These are phyloP conservation scores for Alviniconcha strummeri DNA, from an alignment of 2,888 invertebrate genomes.

Conservation along the genomic window DNA sequence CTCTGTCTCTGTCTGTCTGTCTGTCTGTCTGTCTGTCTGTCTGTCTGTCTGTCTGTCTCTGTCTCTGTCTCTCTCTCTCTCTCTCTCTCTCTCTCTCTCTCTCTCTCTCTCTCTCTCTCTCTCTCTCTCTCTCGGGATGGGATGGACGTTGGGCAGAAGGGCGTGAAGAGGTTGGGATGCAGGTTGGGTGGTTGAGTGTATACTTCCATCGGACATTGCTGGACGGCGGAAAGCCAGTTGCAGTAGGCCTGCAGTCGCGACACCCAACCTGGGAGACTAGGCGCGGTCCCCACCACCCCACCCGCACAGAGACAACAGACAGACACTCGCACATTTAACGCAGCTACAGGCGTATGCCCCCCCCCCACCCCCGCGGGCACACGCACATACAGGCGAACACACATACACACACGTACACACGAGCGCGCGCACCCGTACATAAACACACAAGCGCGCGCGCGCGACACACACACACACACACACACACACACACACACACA, in stretches of 20 bases:
- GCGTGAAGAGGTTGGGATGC: too few species aligned
- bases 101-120: conserved; percentile 12
- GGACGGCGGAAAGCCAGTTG: too few species aligned
- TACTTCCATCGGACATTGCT: too few species aligned
- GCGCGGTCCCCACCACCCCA: too few species aligned
- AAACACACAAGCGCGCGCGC: neutral
- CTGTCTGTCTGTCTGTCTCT: neutral
- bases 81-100: neutral
- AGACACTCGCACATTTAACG: neutral
- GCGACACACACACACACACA: neutral
- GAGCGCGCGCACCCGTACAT: neutral
- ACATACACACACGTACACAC: neutral
- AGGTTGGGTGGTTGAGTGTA: too few species aligned
- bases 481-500: neutral
- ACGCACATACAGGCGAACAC: neutral
- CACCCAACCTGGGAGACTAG: too few species aligned
- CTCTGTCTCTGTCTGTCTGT: neutral
- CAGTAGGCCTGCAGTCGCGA: too few species aligned
- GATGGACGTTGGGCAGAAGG: too few species aligned
- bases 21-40: neutral
- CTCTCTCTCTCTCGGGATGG: neutral
- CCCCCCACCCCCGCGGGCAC: neutral
- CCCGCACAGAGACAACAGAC: neutral
- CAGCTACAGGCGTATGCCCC: neutral
- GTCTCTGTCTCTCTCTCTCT: conserved; percentile 1